Evolutionary conservation across 1,140 invertebrate species (phyloP).

Genomic region (Prorops nasuta): DNA sequence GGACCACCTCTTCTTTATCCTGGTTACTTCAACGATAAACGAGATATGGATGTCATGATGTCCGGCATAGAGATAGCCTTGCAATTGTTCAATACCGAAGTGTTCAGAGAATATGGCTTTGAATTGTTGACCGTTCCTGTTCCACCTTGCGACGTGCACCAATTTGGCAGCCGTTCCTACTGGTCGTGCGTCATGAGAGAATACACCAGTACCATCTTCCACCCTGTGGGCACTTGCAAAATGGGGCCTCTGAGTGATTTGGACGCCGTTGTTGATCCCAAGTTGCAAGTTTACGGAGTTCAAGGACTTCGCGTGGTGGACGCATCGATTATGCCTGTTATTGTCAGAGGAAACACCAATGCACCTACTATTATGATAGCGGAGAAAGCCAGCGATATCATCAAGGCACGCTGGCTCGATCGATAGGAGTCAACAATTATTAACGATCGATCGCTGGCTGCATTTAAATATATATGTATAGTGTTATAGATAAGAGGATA

Average conservation of each 20-base stretch:
- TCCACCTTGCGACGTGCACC: slow-evolving; percentile 36
- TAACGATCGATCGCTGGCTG: too few relatives aligned
- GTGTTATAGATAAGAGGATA: background rate
- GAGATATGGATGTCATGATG: slow-evolving; percentile 49
- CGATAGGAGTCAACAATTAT: too few relatives aligned
- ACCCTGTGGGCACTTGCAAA: slow-evolving; percentile 73
- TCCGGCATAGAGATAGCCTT: slow-evolving; percentile 48
- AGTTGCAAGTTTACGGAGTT: slow-evolving; percentile 68
- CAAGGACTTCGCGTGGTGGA: slow-evolving; percentile 74
- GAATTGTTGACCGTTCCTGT: slow-evolving; percentile 27
- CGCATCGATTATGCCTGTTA: slow-evolving; percentile 76
- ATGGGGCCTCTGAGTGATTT: slow-evolving; percentile 70
- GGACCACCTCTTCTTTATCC: slow-evolving; percentile 64
- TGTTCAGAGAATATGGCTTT: slow-evolving; percentile 31
- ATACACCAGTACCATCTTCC: slow-evolving; percentile 65
- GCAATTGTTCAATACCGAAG: slow-evolving; percentile 26
- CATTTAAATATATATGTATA: background rate
- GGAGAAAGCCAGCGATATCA: slow-evolving; percentile 70
- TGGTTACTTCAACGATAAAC: slow-evolving; percentile 53
- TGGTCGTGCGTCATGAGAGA: slow-evolving; percentile 66
- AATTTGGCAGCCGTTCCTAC: slow-evolving; percentile 60
- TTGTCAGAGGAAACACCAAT: slow-evolving; percentile 74
- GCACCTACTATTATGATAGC: slow-evolving; percentile 77
- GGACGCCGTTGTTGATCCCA: slow-evolving; percentile 65
- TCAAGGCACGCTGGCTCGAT: slow-evolving; percentile 35